phyloP scores from a whole-genome alignment of 2,113 vertebrate genomes.

The Bambusicola thoracicus region DNA sequence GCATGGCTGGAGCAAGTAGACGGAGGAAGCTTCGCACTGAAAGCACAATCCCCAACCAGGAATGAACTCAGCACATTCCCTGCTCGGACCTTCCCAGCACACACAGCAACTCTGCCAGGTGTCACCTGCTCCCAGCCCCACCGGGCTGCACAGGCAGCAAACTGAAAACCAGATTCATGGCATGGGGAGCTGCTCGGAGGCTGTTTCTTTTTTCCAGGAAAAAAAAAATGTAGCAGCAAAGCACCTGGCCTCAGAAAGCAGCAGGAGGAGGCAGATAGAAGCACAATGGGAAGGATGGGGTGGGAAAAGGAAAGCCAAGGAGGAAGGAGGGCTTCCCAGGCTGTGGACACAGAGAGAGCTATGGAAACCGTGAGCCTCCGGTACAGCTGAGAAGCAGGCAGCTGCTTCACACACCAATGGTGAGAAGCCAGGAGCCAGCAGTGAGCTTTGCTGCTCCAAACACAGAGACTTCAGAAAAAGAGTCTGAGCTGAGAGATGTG shows the following conservation, averaged over 20 bases:
- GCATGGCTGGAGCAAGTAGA: not conserved
- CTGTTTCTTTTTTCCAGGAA: not conserved
- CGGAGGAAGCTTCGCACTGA: not conserved
- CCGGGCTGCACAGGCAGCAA: conserved; percentile 2
- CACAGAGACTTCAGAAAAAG: fast-evolving
- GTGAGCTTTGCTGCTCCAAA: not conserved
- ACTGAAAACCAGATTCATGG: not conserved
- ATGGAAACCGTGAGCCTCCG: not conserved
- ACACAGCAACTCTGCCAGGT: not conserved
- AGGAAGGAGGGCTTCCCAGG: not conserved
- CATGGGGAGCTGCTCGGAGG: not conserved
- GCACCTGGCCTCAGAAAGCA: not conserved
- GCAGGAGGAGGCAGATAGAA: not conserved
- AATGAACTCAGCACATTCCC: not conserved
- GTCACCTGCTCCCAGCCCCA: not conserved
- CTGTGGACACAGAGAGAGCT: not conserved
- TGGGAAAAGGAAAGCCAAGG: not conserved
- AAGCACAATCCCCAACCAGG: not conserved
- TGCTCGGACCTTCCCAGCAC: not conserved
- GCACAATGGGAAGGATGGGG: fast-evolving
- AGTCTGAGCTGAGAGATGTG: not conserved
- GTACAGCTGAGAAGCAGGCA: not conserved
- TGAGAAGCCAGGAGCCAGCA: not conserved
- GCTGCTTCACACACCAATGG: not conserved
- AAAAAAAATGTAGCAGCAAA: not conserved